Conservation (phyloP, 1,140 invertebrate species). For the Drosophila watanabei region DNA sequence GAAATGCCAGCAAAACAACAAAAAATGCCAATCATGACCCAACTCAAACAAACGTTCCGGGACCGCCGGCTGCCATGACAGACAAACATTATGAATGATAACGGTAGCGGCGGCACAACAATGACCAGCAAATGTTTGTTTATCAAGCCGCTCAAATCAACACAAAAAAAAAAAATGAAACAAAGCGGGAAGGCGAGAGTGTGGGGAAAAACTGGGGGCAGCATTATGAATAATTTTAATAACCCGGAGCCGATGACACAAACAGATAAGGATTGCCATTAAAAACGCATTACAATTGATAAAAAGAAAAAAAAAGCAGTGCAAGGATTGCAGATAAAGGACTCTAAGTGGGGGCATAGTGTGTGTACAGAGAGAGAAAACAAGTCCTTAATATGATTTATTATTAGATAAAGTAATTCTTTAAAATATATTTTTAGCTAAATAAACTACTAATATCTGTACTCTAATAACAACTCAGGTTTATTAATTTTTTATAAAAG, state of each 20-base stretch:
- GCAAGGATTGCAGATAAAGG: constrained; percentile 20
- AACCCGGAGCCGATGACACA: constrained; percentile 70
- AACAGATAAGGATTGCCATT: constrained; percentile 78
- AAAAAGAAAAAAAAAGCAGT: constrained; percentile 23
- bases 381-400: background rate
- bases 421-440: background rate
- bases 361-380: constrained; percentile 9
- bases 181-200: constrained; percentile 3
- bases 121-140: constrained; percentile 58
- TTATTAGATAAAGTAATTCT: background rate
- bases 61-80: constrained; percentile 66
- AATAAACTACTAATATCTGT: background rate
- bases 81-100: constrained; percentile 76
- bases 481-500: background rate
- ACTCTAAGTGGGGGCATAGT: background rate
- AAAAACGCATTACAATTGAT: constrained; percentile 84
- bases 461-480: too few relatives aligned
- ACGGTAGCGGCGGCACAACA: constrained; percentile 58
- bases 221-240: constrained; percentile 78
- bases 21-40: constrained; percentile 70
- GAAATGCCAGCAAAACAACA: constrained; percentile 42
- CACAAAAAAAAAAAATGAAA: constrained; percentile 35
- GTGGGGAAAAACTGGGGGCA: constrained; percentile 2
- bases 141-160: constrained; percentile 62
- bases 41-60: constrained; percentile 60